phyloP scores from a whole-genome alignment of 2,113 vertebrate species.

The Bothrops jararaca region DNA sequence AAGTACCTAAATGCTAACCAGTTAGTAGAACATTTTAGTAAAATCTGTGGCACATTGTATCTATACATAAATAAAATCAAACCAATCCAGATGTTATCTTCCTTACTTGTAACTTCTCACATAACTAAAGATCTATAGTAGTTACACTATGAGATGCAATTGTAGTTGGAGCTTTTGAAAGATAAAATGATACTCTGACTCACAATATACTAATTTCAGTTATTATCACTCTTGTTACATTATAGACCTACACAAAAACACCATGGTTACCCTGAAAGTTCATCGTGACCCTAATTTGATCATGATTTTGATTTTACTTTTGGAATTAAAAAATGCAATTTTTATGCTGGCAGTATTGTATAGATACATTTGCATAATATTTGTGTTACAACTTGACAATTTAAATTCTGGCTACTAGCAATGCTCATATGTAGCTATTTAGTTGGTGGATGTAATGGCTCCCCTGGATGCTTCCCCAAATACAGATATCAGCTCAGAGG shows the following conservation, averaged over 20 bases:
- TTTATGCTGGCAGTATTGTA: not conserved
- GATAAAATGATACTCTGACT: not conserved
- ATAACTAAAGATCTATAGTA: not conserved
- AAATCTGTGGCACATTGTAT: not conserved
- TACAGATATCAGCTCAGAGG: no score
- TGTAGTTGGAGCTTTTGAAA: not conserved
- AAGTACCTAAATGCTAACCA: not conserved
- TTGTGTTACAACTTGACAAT: not conserved
- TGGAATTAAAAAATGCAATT: not conserved
- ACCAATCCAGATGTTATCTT: not conserved
- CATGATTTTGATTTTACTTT: not conserved
- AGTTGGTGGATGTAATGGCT: no score
- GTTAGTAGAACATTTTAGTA: not conserved
- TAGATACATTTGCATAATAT: not conserved
- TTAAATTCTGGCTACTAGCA: not conserved
- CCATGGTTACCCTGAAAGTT: not conserved
- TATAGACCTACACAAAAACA: not conserved
- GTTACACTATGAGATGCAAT: not conserved
- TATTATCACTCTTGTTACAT: not conserved
- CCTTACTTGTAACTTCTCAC: not conserved
- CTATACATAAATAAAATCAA: not conserved
- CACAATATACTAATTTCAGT: not conserved
- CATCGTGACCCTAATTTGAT: not conserved
- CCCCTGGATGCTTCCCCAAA: no score
- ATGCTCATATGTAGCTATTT: not conserved